Evolutionary conservation across 2,888 invertebrate species (phyloP), one percentile per base, ranked within the genome.

Genomic region (Ommatoiulus sabulosus): DNA sequence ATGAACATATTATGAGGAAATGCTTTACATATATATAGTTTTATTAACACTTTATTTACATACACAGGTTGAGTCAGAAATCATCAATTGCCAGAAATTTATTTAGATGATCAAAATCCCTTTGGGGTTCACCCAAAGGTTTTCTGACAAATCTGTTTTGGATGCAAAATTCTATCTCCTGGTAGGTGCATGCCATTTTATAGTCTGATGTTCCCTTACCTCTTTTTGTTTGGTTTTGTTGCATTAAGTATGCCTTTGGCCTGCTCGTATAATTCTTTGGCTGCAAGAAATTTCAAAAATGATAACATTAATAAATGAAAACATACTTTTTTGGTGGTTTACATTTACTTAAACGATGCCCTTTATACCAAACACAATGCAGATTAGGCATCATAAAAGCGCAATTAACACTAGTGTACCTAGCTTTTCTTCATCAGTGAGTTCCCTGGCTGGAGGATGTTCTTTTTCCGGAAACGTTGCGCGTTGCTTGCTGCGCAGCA

Each of bases 241-340:
- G 90, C 90, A 90, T 95, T 95, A 17, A 97, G 93, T 91, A 96
- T 94, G 84, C 93, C 94, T 91, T 95, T 94, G 0, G 96, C 97
- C 87, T 94, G 94, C 48, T 96, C 95, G 92, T 95, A 98, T 43
- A 97, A 92, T 85, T 94, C 94, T 92, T 96, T 95, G 57, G 96
- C 97, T 96, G 91, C 90, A 92, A 92, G 90, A 90, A 90, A 90
- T 89, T 90, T 88, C 48, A 35, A 88, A 35, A 35, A 35, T 46
- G 15, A 43, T 52, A 52, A 52, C 12, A 52, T 52, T 12, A 52
- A 17, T 52, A 52, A 52, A 52, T 12, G 12, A 52, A 3, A 52
- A 52, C 17, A 52, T 0, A 52, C 35, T 35, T 35, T n/a, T 35
- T 35, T 35, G 35, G 35, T 35, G 0, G 35, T 35, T 35, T 35